Conservation (phyloP, 2,797 vertebrate species). For the Okamejei kenojei region DNA sequence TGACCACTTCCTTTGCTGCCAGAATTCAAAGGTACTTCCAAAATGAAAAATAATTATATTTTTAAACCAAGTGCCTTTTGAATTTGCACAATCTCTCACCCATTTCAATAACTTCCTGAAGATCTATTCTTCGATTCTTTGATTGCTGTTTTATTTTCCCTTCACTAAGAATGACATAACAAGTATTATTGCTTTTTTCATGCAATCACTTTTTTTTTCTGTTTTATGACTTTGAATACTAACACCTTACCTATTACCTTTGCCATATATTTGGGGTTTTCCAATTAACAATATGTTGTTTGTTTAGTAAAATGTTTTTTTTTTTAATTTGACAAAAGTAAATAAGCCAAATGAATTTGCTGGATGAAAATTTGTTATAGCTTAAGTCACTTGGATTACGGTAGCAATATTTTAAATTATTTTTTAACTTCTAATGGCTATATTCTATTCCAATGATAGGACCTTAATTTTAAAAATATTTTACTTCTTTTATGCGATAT, state of each 20-base stretch:
- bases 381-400: background rate
- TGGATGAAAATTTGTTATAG: background rate
- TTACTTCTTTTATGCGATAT: too few species aligned
- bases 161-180: background rate
- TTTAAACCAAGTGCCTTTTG: background rate
- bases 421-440: background rate
- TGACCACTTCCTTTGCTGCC: conserved; percentile 12
- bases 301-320: background rate
- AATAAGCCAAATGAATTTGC: background rate
- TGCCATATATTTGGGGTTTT: background rate
- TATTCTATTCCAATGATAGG: too few species aligned
- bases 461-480: background rate
- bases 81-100: conserved; percentile 9
- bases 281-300: background rate
- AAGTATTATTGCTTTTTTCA: background rate
- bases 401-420: background rate
- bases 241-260: background rate
- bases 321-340: background rate
- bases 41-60: conserved; percentile 11
- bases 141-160: background rate
- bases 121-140: background rate
- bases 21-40: background rate
- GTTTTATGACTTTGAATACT: background rate
- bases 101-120: background rate
- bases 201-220: background rate